Conservation (phyloP, 2,113 vertebrate species). For the Parus major region DNA sequence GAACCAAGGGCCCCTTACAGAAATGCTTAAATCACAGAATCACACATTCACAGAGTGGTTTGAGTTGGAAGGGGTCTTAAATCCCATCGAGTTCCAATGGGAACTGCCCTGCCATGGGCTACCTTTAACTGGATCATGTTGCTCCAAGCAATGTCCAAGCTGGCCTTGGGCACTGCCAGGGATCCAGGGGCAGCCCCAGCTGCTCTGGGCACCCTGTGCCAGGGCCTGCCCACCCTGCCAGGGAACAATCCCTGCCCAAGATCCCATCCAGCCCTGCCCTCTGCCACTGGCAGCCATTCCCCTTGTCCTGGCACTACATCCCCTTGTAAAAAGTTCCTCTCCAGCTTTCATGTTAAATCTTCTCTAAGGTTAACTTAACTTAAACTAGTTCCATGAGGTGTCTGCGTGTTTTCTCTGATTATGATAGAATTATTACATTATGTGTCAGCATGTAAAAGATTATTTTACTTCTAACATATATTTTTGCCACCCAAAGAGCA, state of each 20-base stretch:
- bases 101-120: too few relatives aligned
- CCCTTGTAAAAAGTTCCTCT: background rate
- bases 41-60: background rate
- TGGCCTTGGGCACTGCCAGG: background rate
- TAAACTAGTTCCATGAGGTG: background rate
- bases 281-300: background rate
- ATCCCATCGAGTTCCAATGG: too few relatives aligned
- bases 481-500: constrained; percentile 23
- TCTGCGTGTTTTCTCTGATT: constrained; percentile 28
- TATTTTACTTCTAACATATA: constrained; percentile 17
- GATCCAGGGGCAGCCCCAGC: background rate
- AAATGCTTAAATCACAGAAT: constrained; percentile 3
- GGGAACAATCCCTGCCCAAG: background rate
- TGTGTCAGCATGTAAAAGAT: background rate
- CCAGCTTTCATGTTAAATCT: background rate
- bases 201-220: background rate
- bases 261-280: background rate
- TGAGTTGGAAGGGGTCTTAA: background rate
- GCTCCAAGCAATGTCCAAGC: background rate
- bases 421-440: constrained; percentile 34
- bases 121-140: too few relatives aligned
- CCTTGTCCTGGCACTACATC: fast-evolving
- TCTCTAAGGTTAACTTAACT: background rate
- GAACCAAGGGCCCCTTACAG: background rate
- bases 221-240: background rate